Conservation (phyloP, 2,113 vertebrate species). For the Apodemus speciosus region DNA sequence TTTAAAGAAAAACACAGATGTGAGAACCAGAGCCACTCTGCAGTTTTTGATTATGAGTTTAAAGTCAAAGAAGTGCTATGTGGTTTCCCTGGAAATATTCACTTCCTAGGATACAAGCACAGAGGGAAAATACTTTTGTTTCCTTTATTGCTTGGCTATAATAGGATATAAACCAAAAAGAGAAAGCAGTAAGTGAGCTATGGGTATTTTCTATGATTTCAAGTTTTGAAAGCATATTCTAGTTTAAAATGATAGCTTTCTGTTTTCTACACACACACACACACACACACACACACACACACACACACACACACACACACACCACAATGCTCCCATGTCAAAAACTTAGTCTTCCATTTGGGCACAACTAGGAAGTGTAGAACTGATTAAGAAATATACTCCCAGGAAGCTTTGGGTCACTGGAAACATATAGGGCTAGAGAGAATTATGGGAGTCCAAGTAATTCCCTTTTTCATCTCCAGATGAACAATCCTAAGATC, state of each 20-base stretch:
- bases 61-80: not conserved
- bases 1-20: constrained; percentile 43
- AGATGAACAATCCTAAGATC: not conserved
- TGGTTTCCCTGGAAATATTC: constrained; percentile 11
- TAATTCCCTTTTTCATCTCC: not conserved
- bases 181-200: not conserved
- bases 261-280: not conserved
- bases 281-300: too few relatives aligned
- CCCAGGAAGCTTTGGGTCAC: not conserved
- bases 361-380: too few relatives aligned
- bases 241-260: not conserved
- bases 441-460: too few relatives aligned
- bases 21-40: not conserved
- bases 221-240: not conserved
- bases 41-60: constrained; percentile 36
- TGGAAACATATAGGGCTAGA: not conserved
- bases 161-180: not conserved
- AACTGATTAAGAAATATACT: not conserved
- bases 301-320: too few relatives aligned
- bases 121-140: not conserved
- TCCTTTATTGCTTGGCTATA: not conserved
- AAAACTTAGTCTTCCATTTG: not conserved
- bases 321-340: not conserved
- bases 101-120: not conserved
- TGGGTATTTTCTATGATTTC: not conserved